These are phyloP conservation scores for Urocyon cinereoargenteus DNA, from an alignment of 2,797 vertebrate genomes.

Conservation along the genomic window DNA sequence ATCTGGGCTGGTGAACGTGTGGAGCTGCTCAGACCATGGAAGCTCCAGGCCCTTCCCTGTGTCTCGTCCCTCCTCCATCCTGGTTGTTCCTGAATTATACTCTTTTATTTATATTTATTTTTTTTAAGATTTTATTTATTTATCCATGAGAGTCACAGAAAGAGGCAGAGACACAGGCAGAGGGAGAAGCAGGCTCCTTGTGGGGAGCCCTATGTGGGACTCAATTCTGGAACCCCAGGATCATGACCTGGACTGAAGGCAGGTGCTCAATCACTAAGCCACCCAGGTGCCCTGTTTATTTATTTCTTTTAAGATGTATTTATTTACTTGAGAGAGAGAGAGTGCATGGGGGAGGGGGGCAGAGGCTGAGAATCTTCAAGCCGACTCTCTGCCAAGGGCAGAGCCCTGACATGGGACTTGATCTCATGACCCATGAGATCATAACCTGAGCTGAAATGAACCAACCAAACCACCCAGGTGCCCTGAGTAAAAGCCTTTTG, in stretches of 20 bases:
- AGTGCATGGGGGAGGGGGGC: background rate
- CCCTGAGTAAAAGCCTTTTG: background rate
- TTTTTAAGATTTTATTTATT: background rate
- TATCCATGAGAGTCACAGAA: background rate
- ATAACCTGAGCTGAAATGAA: background rate
- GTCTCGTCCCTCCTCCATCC: no score
- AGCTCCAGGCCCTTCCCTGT: background rate
- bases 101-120: background rate
- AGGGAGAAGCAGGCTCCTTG: no score
- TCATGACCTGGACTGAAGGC: no score
- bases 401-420: background rate
- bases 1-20: background rate
- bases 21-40: background rate
- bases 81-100: background rate
- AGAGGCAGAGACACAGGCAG: background rate
- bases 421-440: background rate
- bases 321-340: background rate
- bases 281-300: background rate
- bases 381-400: background rate
- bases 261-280: no score
- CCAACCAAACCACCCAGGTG: background rate
- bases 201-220: no score
- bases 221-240: no score
- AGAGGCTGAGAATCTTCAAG: background rate
- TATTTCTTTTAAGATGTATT: background rate